These are phyloP conservation scores for Tipula helvola DNA, from an alignment of 2,888 invertebrate species.

Conservation along the genomic window DNA sequence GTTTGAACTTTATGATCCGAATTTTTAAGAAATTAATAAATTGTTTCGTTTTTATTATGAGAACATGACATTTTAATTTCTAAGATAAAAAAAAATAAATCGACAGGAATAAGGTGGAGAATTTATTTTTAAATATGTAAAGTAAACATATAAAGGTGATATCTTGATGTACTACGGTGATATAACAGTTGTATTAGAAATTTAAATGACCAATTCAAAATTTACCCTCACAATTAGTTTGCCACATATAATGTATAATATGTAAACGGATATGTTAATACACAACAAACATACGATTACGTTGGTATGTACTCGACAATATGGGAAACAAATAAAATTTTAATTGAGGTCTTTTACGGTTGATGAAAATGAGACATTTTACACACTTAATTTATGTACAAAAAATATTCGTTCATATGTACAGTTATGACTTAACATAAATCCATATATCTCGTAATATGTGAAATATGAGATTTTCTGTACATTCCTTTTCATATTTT, in stretches of 20 bases:
- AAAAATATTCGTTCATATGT: neutral
- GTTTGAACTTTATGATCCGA: neutral
- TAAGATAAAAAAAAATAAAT: neutral
- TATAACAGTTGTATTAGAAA: neutral
- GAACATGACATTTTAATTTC: conserved; percentile 4
- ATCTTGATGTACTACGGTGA: neutral
- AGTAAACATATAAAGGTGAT: neutral
- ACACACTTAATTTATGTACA: neutral
- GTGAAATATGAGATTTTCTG: neutral
- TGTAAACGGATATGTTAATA: neutral
- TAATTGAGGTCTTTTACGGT: neutral
- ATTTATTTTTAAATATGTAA: neutral
- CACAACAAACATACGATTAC: neutral
- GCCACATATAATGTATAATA: neutral
- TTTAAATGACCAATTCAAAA: neutral
- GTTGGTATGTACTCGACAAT: neutral
- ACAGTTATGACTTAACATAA: neutral
- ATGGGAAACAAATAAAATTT: neutral
- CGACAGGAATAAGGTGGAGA: conserved; percentile 4
- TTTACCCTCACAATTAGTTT: neutral
- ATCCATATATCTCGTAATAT: neutral
- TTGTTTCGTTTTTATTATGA: neutral
- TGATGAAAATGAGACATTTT: neutral
- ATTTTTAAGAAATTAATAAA: neutral
- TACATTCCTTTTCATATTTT: neutral